Evolutionary conservation across 2,888 invertebrate species (phyloP).

Genomic region (Dicycla oo): DNA sequence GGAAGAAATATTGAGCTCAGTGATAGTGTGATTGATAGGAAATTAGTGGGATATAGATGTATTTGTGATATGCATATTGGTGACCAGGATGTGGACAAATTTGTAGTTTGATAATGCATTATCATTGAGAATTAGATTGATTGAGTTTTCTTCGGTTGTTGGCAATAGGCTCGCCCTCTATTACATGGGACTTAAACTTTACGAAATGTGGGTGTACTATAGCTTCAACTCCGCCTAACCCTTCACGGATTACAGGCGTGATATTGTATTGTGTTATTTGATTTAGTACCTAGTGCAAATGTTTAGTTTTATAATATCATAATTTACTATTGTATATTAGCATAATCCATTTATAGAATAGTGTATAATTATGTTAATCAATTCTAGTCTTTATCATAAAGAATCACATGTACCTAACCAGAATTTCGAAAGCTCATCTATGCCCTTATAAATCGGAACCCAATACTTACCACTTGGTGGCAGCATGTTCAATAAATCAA

Average conservation of each 20-base stretch:
- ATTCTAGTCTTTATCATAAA: too few relatives aligned
- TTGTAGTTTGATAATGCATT: background rate
- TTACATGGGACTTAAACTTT: background rate
- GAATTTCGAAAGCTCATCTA: background rate
- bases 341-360: background rate
- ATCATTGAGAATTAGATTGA: background rate
- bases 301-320: too few relatives aligned
- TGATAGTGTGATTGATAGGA: slow-evolving; percentile 21
- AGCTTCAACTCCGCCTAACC: background rate
- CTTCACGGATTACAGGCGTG: background rate
- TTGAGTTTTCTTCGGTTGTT: background rate
- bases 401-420: background rate
- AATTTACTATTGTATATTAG: too few relatives aligned
- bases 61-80: slow-evolving; percentile 12
- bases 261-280: too few relatives aligned
- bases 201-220: background rate
- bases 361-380: background rate
- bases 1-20: slow-evolving; percentile 13
- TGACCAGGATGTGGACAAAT: background rate
- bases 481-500: too few relatives aligned
- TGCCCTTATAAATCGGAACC: too few relatives aligned
- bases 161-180: background rate
- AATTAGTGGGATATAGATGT: slow-evolving; percentile 14
- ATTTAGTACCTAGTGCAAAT: too few relatives aligned
- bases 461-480: background rate